Base-by-base conservation (phyloP, 92 coral and sea anemone species). In the Parazoanthus swiftii region DNA sequence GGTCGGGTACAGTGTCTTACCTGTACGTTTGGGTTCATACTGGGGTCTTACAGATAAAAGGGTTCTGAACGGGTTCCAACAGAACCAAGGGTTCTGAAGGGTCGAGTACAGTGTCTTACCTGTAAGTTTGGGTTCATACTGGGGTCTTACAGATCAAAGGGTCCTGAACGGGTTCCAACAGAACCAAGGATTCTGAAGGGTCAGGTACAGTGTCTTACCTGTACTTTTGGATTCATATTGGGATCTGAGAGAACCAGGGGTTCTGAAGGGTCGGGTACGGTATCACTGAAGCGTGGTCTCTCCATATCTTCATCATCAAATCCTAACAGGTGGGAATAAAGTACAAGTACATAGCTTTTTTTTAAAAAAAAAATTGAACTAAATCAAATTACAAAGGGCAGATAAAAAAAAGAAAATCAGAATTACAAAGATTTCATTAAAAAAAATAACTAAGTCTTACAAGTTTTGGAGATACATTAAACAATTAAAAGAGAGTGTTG, bases 241-340 rank as follows among this genome's bases (percentile, higher is more conserved):
- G 95, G 92, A 13, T 90, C 92, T 50, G 99, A 97, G 58, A 97
- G 89, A 42, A 91, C 77, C 18, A 93, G 84, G 39, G 99, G 97
- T 1, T 92, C 92, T 77, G 90, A 81, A 48, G 92, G 90, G 36
- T 56, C 68, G 1, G 85, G 74, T 7, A 90, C 91, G 77, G 94
- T 89, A 42, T 87, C 93, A 83, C 89, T 74, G 59, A 97, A 95
- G 46, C 89, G 93, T 3, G 99, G 99, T 85, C 92, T 97, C 87
- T 93, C 96, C 98, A 97, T 90, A 85, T 97, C 99, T 80, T 97
- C 91, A 74, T 97, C 99, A 86, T 94, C 94, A 95, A 97, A 95
- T 37, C 99, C 99, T 97, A 42, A 86, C 25, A 7, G 42, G 16
- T 42, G 3, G 37, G 80, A 15, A 59, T 39, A 79, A 63, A 0